phyloP scores from a whole-genome alignment of 1,140 invertebrate species.

The Aphis craccivora region DNA sequence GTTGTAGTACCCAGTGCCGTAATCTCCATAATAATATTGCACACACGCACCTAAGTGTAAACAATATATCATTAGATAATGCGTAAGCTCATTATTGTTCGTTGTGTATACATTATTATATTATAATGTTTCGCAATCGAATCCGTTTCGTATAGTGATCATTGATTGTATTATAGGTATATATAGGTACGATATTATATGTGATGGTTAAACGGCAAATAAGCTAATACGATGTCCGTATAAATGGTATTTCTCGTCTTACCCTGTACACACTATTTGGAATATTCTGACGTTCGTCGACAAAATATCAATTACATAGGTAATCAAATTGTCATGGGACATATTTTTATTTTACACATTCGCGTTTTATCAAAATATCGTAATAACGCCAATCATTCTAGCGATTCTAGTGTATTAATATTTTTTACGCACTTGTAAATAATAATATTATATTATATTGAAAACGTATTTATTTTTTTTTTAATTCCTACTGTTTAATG shows the following conservation, averaged over 20 bases:
- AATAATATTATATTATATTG: not conserved
- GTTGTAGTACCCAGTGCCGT: not conserved
- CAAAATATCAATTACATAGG: not conserved
- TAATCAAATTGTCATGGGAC: not conserved
- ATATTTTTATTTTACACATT: slow-evolving; percentile 4
- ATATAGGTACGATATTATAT: not conserved
- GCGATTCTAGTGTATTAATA: not conserved
- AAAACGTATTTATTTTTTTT: slow-evolving; percentile 3
- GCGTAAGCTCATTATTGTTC: not conserved
- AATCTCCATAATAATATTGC: slow-evolving; percentile 10
- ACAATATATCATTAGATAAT: not conserved
- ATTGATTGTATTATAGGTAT: not conserved
- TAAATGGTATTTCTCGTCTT: not conserved
- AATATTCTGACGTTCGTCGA: not conserved
- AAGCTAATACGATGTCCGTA: not conserved
- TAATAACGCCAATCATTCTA: slow-evolving; percentile 12
- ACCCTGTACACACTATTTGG: not conserved
- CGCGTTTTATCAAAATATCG: not conserved
- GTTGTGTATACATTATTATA: not conserved
- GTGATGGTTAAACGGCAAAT: not conserved
- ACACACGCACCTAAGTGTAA: not conserved
- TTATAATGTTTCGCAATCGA: not conserved
- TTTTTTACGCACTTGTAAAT: not conserved
- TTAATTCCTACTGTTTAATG: not conserved
- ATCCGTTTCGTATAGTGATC: not conserved